Conservation (phyloP, 2,113 vertebrate genomes). For the Takifugu flavidus region DNA sequence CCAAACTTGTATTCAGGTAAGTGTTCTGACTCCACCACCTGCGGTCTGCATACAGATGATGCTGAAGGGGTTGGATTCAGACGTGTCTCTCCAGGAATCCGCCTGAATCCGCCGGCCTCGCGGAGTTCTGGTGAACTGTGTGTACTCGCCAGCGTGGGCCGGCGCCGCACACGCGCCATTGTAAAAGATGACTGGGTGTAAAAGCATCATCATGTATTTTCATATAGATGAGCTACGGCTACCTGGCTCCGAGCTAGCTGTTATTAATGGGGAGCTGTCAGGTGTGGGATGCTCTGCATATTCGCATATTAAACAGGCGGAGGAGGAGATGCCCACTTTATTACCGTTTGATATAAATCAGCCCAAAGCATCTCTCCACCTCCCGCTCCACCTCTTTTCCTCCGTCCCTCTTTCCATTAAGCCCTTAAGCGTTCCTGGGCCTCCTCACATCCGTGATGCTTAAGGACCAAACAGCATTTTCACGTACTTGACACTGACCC, state of each 20-base stretch:
- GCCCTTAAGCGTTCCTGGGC: neutral
- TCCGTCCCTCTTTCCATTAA: constrained; percentile 21
- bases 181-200: constrained; percentile 91
- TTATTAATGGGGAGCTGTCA: constrained; percentile 99
- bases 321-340: constrained; percentile 92
- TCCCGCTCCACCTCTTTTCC: constrained; percentile 65
- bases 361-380: constrained; percentile 96
- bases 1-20: too few relatives aligned
- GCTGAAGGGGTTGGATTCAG: neutral
- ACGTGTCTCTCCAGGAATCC: too few relatives aligned
- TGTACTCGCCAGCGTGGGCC: constrained; percentile 74
- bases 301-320: constrained; percentile 99
- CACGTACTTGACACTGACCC: constrained; percentile 25
- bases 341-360: constrained; percentile 98
- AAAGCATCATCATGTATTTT: constrained; percentile 99
- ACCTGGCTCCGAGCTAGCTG: constrained; percentile 88
- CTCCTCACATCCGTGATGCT: constrained; percentile 24
- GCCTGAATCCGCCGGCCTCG: neutral
- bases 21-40: too few relatives aligned
- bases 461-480: constrained; percentile 24
- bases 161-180: constrained; percentile 81
- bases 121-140: constrained; percentile 53
- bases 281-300: constrained; percentile 98
- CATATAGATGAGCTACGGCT: constrained; percentile 99
- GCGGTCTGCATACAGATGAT: too few relatives aligned